phyloP scores from a whole-genome alignment of 1,140 invertebrate species.

The Diprion similis region DNA sequence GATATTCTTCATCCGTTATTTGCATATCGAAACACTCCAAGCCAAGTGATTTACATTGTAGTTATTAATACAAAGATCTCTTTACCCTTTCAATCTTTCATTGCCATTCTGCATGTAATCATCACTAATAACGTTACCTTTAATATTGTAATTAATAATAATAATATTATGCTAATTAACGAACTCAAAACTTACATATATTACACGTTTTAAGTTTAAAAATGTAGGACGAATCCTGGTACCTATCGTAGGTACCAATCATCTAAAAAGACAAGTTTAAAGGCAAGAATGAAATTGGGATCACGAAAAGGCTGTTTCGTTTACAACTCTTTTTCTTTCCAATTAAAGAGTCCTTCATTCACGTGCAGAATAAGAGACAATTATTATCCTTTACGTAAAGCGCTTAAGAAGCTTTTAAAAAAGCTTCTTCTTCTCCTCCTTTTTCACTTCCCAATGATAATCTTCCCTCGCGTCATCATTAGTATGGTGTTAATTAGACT shows the following conservation, averaged over 20 bases:
- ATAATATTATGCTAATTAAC: not conserved
- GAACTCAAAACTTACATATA: not conserved
- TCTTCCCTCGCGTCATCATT: constrained; percentile 2
- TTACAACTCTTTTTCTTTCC: no score
- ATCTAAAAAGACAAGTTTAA: not conserved
- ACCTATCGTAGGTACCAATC: not conserved
- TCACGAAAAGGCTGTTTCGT: not conserved
- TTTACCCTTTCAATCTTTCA: not conserved
- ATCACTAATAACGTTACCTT: not conserved
- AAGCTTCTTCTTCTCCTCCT: not conserved
- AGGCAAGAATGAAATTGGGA: not conserved
- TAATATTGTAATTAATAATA: not conserved
- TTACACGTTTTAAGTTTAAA: not conserved
- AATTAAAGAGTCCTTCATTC: no score
- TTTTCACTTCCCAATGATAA: not conserved
- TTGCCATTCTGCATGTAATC: not conserved
- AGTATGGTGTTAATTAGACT: not conserved
- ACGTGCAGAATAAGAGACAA: no score
- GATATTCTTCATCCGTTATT: no score
- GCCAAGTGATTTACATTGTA: not conserved
- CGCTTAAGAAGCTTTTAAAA: no score
- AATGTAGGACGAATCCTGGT: not conserved
- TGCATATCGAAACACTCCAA: no score
- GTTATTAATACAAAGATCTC: not conserved
- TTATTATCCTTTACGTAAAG: no score